Base-by-base conservation (phyloP, 53 echinoderm and acorn worm genomes). In the Henricia sp. region DNA sequence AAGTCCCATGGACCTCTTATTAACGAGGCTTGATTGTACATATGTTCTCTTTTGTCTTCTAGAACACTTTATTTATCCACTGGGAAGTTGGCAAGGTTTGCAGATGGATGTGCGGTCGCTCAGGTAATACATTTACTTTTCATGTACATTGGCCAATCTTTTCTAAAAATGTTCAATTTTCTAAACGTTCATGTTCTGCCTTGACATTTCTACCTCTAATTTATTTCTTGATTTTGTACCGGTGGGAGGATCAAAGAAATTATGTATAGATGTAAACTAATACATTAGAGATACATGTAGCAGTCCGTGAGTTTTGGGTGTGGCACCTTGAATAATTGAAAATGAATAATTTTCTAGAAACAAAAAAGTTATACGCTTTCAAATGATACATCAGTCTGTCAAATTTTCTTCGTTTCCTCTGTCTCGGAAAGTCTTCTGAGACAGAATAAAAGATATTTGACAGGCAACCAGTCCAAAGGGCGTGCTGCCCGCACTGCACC, bases 31-130 rank as follows among this genome's bases (percentile, higher is more conserved):
- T 35, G 2, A n/a, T 5, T 39, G 26, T 0, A 3, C 59, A 33
- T 63, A 2, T 30, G 30, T 30, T 43, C 10, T 85, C 13, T 72
- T 62, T 27, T 20, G 3, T 14, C 43, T 28, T 66, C 50, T 83
- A 74, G 74, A 72, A 72, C 67, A 46, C 60, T 73, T 59, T 51
- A 50, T 5, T 74, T 73, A 52, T 86, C 74, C 6, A 86, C 93
- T 17, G 96, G 96, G 37, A 94, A 90, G 44, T 29, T 94, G 3
- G 96, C 96, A 41, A 77, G 90, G 32, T 91, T 96, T 69, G 92
- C 93, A 44, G 92, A 96, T 90, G 96, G 96, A 43, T 91, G 91
- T 85, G 96, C 96, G 30, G 87, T 94, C 13, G 89, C 90, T 41
- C 67, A 94, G 85, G 96, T 96, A 87, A 17, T 54, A 11, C 55